These are phyloP conservation scores for Albula glossodonta DNA, from an alignment of 2,113 vertebrate genomes.

Conservation along the genomic window DNA sequence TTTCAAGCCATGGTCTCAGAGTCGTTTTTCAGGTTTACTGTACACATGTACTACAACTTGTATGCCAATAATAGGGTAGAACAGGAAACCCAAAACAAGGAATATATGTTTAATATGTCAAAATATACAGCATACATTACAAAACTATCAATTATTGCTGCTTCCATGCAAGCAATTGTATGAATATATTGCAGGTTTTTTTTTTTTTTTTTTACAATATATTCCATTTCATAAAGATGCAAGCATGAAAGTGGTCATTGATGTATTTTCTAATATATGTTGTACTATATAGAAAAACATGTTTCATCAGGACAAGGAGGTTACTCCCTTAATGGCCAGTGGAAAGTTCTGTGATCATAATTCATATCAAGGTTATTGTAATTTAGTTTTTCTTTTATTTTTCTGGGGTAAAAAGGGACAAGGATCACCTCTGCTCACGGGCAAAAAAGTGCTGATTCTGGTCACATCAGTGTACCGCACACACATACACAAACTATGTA, in stretches of 20 bases:
- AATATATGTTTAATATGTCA: neutral
- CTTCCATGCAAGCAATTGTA: neutral
- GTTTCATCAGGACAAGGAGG: neutral
- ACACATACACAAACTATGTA: constrained; percentile 22
- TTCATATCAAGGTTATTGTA: neutral
- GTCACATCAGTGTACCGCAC: constrained; percentile 60
- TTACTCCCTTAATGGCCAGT: neutral
- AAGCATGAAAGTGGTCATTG: neutral
- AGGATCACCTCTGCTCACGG: constrained; percentile 78
- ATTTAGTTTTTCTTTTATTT: constrained; percentile 26
- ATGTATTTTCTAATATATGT: neutral
- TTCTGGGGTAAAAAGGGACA: neutral
- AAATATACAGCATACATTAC: neutral
- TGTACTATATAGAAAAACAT: neutral
- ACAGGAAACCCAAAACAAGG: neutral
- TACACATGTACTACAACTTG: neutral
- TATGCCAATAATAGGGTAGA: neutral
- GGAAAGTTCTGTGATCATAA: neutral
- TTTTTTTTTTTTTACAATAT: neutral
- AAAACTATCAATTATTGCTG: neutral
- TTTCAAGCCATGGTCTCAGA: neutral
- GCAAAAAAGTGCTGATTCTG: constrained; percentile 84
- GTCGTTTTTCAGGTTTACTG: neutral
- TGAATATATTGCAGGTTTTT: neutral
- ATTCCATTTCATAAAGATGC: neutral